Percentiles rank a stretch among this genome's conserved stretches.
phyloP scores from a whole-genome alignment of 1,140 invertebrate species.

The Thalassaphorura encarpata region DNA sequence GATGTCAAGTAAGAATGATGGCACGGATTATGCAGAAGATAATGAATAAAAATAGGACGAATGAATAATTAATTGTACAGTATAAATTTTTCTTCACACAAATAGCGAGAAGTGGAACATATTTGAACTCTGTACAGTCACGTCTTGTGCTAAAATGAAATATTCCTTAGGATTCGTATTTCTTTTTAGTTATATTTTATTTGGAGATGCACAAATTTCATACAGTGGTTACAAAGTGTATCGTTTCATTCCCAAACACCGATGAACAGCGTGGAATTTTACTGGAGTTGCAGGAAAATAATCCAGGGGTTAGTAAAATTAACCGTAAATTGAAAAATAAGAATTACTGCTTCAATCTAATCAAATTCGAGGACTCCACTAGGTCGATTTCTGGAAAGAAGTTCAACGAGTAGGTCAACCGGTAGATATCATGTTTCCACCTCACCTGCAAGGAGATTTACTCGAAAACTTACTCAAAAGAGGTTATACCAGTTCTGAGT shows the following conservation, averaged over 20 bases:
- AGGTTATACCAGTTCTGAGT: not conserved
- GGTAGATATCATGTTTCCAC: conserved; percentile 22
- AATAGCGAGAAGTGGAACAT: too few species aligned
- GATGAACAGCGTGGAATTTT: conserved; percentile 7
- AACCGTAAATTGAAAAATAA: not conserved
- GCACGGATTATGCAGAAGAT: too few species aligned
- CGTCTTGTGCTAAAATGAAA: too few species aligned
- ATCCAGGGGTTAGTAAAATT: not conserved
- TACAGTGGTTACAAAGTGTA: conserved; percentile 10
- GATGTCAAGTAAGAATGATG: too few species aligned
- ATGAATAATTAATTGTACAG: too few species aligned
- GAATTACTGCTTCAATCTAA: not conserved
- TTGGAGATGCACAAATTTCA: too few species aligned
- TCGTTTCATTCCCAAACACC: conserved; percentile 6
- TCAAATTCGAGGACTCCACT: too few species aligned
- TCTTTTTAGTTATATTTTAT: too few species aligned
- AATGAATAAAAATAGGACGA: too few species aligned
- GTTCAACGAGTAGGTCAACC: conserved; percentile 7
- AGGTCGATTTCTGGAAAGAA: conserved; percentile 13
- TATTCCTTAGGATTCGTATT: too few species aligned
- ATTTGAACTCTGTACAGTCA: too few species aligned
- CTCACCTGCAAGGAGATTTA: conserved; percentile 16
- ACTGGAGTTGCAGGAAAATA: conserved; percentile 9
- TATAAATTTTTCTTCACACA: too few species aligned
- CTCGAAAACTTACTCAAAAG: not conserved